These are phyloP conservation scores for Mionectes macconnelli DNA, from an alignment of 2,113 vertebrate species.

Conservation along the genomic window DNA sequence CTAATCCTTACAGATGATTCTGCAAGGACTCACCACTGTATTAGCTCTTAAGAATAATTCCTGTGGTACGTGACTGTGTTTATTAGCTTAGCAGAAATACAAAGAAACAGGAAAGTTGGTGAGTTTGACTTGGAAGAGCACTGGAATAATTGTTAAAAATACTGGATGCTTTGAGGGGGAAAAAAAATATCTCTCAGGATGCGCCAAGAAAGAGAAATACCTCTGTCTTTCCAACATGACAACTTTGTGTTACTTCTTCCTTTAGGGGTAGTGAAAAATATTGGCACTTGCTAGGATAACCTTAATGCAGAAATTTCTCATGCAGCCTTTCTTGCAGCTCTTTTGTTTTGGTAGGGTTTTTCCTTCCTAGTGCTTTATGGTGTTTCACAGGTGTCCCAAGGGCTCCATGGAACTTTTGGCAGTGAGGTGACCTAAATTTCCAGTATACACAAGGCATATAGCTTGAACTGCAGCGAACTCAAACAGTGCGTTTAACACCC, in stretches of 20 bases:
- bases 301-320: not conserved
- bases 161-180: not conserved
- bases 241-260: not conserved
- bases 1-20: not conserved
- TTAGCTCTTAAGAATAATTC: not conserved
- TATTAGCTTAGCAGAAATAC: not conserved
- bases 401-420: not conserved
- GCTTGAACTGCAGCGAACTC: not conserved
- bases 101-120: not conserved
- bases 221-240: not conserved
- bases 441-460: not conserved
- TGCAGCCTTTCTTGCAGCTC: not conserved
- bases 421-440: not conserved
- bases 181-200: not conserved
- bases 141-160: not conserved
- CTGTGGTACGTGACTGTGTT: accelerated
- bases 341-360: not conserved
- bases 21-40: not conserved
- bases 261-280: not conserved
- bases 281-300: not conserved
- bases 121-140: not conserved
- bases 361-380: not conserved
- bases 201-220: not conserved
- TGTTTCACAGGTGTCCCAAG: not conserved
- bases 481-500: not conserved